Evolutionary conservation across 2,797 vertebrate species (phyloP), one percentile per base, ranked within the genome.

Genomic region (Trichosurus vulpecula): DNA sequence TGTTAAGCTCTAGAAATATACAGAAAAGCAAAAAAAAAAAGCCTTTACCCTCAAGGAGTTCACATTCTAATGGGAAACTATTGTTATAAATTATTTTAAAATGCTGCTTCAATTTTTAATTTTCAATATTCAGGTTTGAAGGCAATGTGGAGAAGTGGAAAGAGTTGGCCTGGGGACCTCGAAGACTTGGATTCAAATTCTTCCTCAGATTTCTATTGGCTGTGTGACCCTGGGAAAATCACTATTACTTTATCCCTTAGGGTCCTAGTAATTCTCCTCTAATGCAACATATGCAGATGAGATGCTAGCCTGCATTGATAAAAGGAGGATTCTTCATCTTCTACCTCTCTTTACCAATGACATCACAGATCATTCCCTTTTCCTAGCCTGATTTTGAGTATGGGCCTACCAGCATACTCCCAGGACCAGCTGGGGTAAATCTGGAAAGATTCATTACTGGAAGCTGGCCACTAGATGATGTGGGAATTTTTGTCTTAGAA

Each of bases 31-130:
- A 41, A 41, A 81, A n/a, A 10, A 35, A 16, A 66, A 66, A n/a
- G 30, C 29, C 30, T 61, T 35, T 74, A n/a, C 6, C n/a, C 35
- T 74, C 0, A 87, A 87, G 9, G 3, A 51, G 19, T 41, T 74
- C n/a, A 92, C 93, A 56, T 96, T 97, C 57, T 94, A 53, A 92
- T 81, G 27, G 92, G 52, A 41, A 94, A 93, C 90, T 93, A 74
- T 51, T 55, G 6, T 53, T 2, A 61, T 94, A 92, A 94, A 92
- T 53, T 93, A 94, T 47, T 55, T 87, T 47, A 52, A 87, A 53
- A 2, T 53, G 2, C 16, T 90, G 61, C 8, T 13, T 87, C 1
- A 57, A 10, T 13, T 53, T 47, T 90, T 19, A 10, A 87, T 47
- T 47, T 47, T 2, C 10, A 27, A 25, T 47, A 47, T 25, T 81